Evolutionary conservation across 2,797 vertebrate species (phyloP).

Genomic region (Melanotaenia boesemani): DNA sequence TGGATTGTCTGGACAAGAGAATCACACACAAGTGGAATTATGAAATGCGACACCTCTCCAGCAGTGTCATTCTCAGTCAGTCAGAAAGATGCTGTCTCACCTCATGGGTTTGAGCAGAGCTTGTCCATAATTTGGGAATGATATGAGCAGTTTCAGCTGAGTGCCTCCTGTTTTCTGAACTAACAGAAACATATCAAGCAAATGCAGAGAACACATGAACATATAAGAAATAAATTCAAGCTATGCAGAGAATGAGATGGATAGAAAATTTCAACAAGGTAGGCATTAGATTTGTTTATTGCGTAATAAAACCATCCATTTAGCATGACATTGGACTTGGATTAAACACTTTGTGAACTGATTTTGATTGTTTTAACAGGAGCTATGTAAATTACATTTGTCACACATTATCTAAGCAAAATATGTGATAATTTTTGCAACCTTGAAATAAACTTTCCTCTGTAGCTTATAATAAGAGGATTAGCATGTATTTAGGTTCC

Average conservation of each 20-base stretch:
- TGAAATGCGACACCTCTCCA: neutral
- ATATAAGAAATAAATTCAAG: neutral
- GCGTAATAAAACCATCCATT: constrained; percentile 4
- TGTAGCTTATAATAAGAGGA: neutral
- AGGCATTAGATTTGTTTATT: constrained; percentile 9
- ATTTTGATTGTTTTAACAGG: neutral
- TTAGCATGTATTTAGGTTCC: neutral
- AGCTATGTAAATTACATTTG: neutral
- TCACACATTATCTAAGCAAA: neutral
- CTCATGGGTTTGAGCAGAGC: constrained; percentile 91
- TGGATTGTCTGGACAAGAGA: constrained; percentile 80
- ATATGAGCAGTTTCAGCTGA: constrained; percentile 87
- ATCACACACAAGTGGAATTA: neutral
- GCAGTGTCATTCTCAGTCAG: neutral
- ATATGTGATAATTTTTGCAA: neutral
- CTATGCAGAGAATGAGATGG: neutral
- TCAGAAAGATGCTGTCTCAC: constrained; percentile 68
- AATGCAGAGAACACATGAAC: neutral
- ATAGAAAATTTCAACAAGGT: neutral
- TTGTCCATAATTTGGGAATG: constrained; percentile 85
- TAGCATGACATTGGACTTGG: neutral
- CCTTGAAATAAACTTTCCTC: neutral
- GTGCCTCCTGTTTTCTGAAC: constrained; percentile 87
- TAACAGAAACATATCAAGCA: constrained; percentile 40
- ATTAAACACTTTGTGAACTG: neutral